phyloP scores from a whole-genome alignment of 1,140 invertebrate species.

The Aphaenogaster rudis region DNA sequence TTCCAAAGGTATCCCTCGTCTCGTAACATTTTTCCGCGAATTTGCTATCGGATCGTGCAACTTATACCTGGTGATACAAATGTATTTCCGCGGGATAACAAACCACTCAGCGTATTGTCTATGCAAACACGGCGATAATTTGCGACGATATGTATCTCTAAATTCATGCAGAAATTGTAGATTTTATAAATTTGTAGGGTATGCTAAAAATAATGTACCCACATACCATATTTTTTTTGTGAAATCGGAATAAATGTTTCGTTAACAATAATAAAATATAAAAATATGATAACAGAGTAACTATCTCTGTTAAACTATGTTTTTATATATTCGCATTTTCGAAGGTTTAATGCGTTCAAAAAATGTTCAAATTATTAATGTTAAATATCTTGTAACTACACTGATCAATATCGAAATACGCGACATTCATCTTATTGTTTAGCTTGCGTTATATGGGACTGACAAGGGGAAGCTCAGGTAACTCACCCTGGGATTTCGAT shows the following conservation, averaged over 20 bases:
- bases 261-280: background rate
- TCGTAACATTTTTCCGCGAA: slow-evolving; percentile 26
- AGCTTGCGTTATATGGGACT: background rate
- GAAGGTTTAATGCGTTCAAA: background rate
- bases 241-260: background rate
- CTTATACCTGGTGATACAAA: background rate
- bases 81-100: background rate
- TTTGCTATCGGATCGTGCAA: slow-evolving; percentile 5
- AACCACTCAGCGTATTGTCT: background rate
- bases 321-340: background rate
- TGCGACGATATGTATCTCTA: slow-evolving; percentile 4
- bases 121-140: background rate
- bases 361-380: background rate
- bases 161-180: background rate
- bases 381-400: background rate
- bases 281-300: background rate
- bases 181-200: background rate
- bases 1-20: background rate
- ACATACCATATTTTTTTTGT: background rate
- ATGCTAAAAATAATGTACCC: background rate
- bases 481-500: no score
- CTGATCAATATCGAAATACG: background rate
- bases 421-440: background rate
- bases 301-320: background rate
- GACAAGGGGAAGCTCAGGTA: no score